Percentiles rank a stretch among this genome's conserved stretches.
Evolutionary conservation across 2,797 vertebrate genomes (phyloP).

Genomic region (Sebastes nivosus): DNA sequence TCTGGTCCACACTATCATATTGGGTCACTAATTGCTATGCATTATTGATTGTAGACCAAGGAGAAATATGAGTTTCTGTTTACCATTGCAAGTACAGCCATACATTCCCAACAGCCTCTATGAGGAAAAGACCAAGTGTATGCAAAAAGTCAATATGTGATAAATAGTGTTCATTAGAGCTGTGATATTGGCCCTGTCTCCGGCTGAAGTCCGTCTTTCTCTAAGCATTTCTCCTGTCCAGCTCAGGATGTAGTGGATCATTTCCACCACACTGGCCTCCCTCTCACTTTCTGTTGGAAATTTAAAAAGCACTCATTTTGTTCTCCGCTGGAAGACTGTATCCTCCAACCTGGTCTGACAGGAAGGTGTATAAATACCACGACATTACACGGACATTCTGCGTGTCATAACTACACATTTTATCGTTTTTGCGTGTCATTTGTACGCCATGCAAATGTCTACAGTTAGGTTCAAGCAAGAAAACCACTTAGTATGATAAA

Average conservation of each 20-base stretch:
- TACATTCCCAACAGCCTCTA: neutral
- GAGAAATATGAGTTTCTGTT: slow-evolving; percentile 7
- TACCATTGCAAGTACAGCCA: slow-evolving; percentile 1
- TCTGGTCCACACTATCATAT: slow-evolving; percentile 11
- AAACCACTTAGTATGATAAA: too few relatives aligned
- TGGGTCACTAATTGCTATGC: slow-evolving; percentile 16
- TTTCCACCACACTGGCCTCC: neutral
- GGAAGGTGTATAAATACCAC: too few relatives aligned
- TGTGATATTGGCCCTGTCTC: neutral
- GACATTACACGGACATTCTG: too few relatives aligned
- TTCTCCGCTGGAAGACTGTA: neutral
- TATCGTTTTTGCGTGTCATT: too few relatives aligned
- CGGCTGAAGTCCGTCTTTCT: neutral
- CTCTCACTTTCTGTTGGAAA: neutral
- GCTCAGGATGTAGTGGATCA: neutral
- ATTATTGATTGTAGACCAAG: slow-evolving; percentile 27
- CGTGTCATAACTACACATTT: fast-evolving
- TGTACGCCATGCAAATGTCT: too few relatives aligned
- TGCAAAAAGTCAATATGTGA: neutral
- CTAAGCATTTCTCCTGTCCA: fast-evolving
- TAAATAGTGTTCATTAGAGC: neutral
- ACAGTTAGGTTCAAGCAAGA: too few relatives aligned
- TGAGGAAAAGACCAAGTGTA: fast-evolving
- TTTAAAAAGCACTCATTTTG: neutral
- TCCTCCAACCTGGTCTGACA: neutral